A percentile compares a stretch with the other conserved stretches of the same genome.
These are phyloP conservation scores for Halcyon senegalensis DNA, from an alignment of 2,113 vertebrate genomes.

Conservation along the genomic window DNA sequence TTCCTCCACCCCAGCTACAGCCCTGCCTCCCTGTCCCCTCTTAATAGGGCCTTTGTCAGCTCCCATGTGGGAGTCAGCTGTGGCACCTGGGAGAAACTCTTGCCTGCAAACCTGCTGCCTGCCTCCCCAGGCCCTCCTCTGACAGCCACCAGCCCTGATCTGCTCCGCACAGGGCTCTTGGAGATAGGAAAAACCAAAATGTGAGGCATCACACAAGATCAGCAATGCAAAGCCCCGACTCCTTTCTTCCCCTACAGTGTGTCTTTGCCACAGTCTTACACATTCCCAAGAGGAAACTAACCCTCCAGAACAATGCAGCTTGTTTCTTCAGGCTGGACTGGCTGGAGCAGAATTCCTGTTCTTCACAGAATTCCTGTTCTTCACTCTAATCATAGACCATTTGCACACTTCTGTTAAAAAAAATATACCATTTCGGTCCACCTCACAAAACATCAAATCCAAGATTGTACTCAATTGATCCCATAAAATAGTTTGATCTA, in stretches of 20 bases:
- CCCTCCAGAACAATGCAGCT: not conserved
- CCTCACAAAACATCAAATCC: not conserved
- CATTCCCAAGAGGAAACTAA: not conserved
- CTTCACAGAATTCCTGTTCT: not conserved
- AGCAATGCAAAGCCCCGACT: not conserved
- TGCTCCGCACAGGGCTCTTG: accelerated
- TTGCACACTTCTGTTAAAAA: not conserved
- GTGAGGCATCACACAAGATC: not conserved
- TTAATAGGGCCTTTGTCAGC: conserved; percentile 1
- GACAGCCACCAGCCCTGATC: not conserved
- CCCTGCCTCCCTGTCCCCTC: not conserved
- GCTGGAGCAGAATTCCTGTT: not conserved
- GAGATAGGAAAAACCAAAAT: not conserved
- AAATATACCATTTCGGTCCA: accelerated
- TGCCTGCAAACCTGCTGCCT: not conserved
- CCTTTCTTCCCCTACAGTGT: not conserved
- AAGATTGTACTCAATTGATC: not conserved
- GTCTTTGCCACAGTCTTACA: not conserved
- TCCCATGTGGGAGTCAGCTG: not conserved
- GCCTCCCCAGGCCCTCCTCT: not conserved
- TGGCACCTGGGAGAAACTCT: not conserved
- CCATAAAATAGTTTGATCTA: not conserved
- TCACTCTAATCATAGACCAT: not conserved
- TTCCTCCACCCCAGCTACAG: not conserved
- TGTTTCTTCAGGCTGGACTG: not conserved